These are phyloP conservation scores for Steinernema khuongi DNA, from an alignment of 1,140 invertebrate genomes.

Conservation along the genomic window DNA sequence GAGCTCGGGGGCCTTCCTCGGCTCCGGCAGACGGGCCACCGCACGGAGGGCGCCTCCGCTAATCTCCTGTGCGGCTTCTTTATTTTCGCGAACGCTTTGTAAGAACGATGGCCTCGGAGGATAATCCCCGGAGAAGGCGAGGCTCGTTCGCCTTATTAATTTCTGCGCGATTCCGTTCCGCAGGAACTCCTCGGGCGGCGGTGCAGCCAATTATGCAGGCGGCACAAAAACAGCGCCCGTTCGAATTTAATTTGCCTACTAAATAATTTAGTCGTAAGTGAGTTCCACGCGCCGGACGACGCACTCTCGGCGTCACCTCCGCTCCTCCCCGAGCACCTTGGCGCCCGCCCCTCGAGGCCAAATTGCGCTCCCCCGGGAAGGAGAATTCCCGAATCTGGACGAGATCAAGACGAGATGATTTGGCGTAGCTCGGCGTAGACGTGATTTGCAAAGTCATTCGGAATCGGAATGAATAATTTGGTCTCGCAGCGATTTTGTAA, in stretches of 20 bases:
- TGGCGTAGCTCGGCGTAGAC: too few relatives aligned
- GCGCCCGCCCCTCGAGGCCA: too few relatives aligned
- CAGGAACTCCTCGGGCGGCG: not conserved
- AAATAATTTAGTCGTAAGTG: constrained; percentile 16
- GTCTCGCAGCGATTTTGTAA: too few relatives aligned
- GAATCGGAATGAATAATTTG: too few relatives aligned
- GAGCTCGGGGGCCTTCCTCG: too few relatives aligned
- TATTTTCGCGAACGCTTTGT: constrained; percentile 6
- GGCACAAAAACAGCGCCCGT: constrained; percentile 6
- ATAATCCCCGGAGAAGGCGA: not conserved
- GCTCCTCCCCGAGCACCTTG: not conserved
- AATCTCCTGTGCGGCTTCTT: constrained; percentile 14
- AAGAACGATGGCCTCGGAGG: not conserved
- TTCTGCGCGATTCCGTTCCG: not conserved
- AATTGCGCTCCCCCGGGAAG: too few relatives aligned
- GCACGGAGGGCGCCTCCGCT: too few relatives aligned
- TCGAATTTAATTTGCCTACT: constrained; percentile 11
- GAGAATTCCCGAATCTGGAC: too few relatives aligned
- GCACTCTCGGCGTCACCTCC: not conserved
- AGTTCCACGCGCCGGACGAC: not conserved
- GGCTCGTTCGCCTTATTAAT: not conserved
- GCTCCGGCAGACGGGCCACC: too few relatives aligned
- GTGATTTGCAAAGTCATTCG: too few relatives aligned
- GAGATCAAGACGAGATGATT: too few relatives aligned
- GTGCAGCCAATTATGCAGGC: not conserved